Conservation (phyloP, 2,113 vertebrate genomes). For the Boleophthalmus pectinirostris region DNA sequence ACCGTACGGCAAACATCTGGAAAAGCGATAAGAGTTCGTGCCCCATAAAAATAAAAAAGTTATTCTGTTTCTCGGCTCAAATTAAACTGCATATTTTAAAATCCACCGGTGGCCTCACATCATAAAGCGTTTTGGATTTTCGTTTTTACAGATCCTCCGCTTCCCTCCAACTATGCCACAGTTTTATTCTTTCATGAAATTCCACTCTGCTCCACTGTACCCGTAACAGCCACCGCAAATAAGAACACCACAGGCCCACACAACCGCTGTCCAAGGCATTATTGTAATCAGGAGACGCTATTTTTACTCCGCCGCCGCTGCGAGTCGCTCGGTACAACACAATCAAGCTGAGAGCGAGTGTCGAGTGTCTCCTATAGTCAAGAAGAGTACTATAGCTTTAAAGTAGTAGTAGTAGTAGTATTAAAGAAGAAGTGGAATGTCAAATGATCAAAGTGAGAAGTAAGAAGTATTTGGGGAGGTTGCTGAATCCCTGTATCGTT, state of each 20-base stretch:
- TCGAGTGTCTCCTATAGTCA: neutral
- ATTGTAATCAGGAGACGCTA: neutral
- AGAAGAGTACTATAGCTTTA: neutral
- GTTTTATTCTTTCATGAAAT: neutral
- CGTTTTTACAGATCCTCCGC: neutral
- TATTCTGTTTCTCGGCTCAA: neutral
- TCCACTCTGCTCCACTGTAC: neutral
- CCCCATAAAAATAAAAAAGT: neutral
- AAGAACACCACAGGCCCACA: neutral
- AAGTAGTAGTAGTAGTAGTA: neutral
- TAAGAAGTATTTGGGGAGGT: neutral
- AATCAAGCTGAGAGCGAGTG: neutral
- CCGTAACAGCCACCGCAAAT: neutral
- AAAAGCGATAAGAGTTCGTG: neutral
- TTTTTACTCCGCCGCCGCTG: neutral
- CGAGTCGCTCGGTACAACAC: neutral
- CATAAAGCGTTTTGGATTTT: neutral
- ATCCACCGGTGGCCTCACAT: neutral
- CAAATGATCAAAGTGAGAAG: neutral
- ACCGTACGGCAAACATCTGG: neutral
- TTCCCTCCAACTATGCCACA: neutral
- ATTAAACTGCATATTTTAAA: neutral
- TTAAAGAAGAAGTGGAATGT: no score
- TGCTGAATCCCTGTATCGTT: no score
- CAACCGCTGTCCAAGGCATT: neutral